Evolutionary conservation across 2,888 invertebrate genomes (phyloP).

Genomic region (Protonemura montana): DNA sequence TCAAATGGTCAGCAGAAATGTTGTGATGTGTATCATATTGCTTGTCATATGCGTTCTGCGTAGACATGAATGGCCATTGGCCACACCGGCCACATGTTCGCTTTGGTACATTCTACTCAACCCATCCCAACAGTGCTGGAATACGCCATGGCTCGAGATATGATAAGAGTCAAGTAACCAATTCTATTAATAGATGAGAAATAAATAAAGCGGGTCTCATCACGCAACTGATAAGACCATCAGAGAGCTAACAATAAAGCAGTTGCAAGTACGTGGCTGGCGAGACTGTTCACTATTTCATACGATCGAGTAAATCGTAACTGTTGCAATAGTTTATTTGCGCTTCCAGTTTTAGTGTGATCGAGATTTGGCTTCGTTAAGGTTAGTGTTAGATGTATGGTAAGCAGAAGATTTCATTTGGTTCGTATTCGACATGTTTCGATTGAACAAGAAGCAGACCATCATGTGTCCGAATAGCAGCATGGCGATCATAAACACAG

Average conservation of each 20-base stretch:
- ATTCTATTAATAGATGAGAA: conserved; percentile 36
- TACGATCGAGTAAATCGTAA: not conserved
- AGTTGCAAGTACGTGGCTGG: conserved; percentile 18
- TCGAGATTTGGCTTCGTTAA: too few relatives aligned
- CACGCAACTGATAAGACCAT: conserved; percentile 38
- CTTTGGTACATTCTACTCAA: not conserved
- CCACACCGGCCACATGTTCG: not conserved
- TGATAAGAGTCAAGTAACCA: conserved; percentile 30
- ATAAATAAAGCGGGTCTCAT: conserved; percentile 35
- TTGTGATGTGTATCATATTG: not conserved
- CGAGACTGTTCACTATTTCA: not conserved
- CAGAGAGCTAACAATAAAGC: conserved; percentile 30
- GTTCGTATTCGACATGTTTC: too few relatives aligned
- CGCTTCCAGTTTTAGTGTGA: too few relatives aligned
- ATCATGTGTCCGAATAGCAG: too few relatives aligned
- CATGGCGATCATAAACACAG: too few relatives aligned
- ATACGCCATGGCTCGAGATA: not conserved
- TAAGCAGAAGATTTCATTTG: too few relatives aligned
- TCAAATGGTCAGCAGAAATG: not conserved
- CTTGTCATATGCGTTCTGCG: not conserved
- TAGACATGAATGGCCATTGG: not conserved
- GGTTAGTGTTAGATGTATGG: too few relatives aligned
- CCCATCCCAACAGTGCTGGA: not conserved
- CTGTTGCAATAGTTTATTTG: too few relatives aligned
- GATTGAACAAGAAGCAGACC: too few relatives aligned